Base-by-base conservation (phyloP, 2,797 vertebrate genomes). In the Cyprinodon diabolis region DNA sequence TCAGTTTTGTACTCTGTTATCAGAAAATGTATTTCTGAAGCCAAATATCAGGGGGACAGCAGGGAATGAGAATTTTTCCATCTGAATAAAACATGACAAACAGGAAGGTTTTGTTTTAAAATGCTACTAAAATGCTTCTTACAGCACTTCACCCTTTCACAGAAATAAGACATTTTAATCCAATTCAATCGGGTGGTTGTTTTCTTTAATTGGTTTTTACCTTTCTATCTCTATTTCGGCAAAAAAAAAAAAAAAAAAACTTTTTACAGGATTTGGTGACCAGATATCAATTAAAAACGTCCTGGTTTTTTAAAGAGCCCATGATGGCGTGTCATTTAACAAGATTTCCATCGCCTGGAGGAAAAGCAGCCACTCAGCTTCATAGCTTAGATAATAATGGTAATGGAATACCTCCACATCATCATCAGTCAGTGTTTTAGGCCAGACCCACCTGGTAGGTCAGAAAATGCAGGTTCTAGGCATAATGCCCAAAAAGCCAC, bases 21-120 rank as follows among this genome's bases (percentile, higher is more conserved):
- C 4, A 11, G 17, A 71, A 74, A 79, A 40, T 68, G 45, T 54
- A 67, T 73, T 47, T 13, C 19, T 2, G 5, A 54, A 57, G 45
- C 48, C 30, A 45, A 67, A 75, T 15, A 54, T n/a, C 62, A 45
- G 62, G 19, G 51, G 35, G 67, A 43, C 0, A 51, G 40, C 37
- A 40, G 54, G 19, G 11, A 68, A 68, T 54, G 51, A 68, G 51
- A 67, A 51, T 67, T 67, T 51, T 19, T 66, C 25, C 25, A 49
- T 49, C 25, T 30, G 48, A 67, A 67, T 49, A 30, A 49, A 67
- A 49, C 47, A 68, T 37, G 25, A 11, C 47, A 4, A 21, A 15
- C 15, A 68, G 25, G 30, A 65, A 14, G 35, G 62, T 63, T 63
- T 65, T 65, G 62, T 43, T 65, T 65, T 65, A 47, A 49, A 68